Percentiles rank a stretch among this genome's conserved stretches.
phyloP scores from a whole-genome alignment of 2,113 vertebrate species.

The Lynx canadensis region DNA sequence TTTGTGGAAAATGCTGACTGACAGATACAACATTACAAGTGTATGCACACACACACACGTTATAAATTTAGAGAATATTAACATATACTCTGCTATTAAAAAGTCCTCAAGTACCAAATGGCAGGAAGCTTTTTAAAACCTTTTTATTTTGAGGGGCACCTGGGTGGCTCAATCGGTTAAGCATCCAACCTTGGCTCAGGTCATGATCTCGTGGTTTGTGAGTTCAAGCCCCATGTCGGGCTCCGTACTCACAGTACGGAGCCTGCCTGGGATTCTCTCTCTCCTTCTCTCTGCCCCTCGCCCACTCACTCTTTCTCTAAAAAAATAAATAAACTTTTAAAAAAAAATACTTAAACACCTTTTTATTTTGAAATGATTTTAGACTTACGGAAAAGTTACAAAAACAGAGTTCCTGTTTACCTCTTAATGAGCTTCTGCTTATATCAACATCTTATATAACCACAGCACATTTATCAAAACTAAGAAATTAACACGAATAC shows the following conservation, averaged over 20 bases:
- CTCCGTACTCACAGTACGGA: no score
- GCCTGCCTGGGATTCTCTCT: no score
- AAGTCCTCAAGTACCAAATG: neutral
- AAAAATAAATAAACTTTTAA: no score
- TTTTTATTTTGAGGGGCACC: no score
- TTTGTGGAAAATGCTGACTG: neutral
- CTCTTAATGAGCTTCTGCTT: neutral
- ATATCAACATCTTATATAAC: neutral
- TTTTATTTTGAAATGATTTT: conserved; percentile 43
- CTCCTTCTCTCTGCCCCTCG: no score
- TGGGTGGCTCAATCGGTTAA: no score
- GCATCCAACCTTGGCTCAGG: no score
- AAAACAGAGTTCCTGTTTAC: neutral
- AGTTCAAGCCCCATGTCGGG: no score
- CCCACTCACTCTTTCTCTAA: no score
- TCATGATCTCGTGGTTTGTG: no score
- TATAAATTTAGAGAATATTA: neutral
- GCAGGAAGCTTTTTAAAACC: neutral
- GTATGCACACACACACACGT: neutral
- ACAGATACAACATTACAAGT: neutral
- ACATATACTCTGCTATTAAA: conserved; percentile 18
- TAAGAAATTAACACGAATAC: neutral
- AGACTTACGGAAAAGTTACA: neutral
- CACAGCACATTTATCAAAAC: neutral
- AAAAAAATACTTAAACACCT: no score